phyloP scores from a whole-genome alignment of 2,113 vertebrate species.

The Triplophysa tibetana region DNA sequence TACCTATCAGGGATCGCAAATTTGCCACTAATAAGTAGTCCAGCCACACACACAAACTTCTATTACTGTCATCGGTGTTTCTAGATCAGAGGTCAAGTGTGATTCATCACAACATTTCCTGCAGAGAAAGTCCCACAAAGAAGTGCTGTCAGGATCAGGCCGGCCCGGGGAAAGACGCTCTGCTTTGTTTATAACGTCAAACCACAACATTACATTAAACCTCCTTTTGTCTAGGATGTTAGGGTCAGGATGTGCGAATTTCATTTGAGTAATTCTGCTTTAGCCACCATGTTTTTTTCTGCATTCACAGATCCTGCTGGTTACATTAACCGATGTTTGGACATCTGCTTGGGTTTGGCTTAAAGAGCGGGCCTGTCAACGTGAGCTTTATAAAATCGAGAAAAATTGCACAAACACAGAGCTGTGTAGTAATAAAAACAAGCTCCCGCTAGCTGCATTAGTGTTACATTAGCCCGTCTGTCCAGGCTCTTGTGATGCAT shows the following conservation, averaged over 20 bases:
- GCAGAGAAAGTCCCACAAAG: constrained; percentile 85
- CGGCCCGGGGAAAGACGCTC: constrained; percentile 80
- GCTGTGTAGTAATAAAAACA: constrained; percentile 75
- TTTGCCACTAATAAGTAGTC: no score
- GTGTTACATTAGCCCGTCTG: constrained; percentile 66
- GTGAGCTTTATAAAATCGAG: constrained; percentile 71
- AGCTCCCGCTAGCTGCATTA: constrained; percentile 73
- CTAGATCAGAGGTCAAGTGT: constrained; percentile 78
- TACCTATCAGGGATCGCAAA: no score
- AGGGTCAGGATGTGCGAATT: constrained; percentile 72
- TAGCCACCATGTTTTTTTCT: constrained; percentile 27
- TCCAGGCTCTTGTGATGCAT: constrained; percentile 63
- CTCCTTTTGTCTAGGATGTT: constrained; percentile 64
- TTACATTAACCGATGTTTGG: constrained; percentile 79
- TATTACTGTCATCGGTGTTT: constrained; percentile 76
- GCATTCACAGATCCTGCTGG: constrained; percentile 50
- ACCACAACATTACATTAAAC: constrained; percentile 80
- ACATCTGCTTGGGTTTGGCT: constrained; percentile 70
- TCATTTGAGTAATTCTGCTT: constrained; percentile 69
- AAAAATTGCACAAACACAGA: constrained; percentile 79
- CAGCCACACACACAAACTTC: constrained; percentile 80
- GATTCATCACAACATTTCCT: constrained; percentile 97
- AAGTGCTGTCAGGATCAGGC: constrained; percentile 84
- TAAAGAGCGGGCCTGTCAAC: constrained; percentile 68
- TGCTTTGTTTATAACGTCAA: constrained; percentile 84